Base-by-base conservation (phyloP, 2,888 invertebrate genomes). In the Caenorhabditis angaria region DNA sequence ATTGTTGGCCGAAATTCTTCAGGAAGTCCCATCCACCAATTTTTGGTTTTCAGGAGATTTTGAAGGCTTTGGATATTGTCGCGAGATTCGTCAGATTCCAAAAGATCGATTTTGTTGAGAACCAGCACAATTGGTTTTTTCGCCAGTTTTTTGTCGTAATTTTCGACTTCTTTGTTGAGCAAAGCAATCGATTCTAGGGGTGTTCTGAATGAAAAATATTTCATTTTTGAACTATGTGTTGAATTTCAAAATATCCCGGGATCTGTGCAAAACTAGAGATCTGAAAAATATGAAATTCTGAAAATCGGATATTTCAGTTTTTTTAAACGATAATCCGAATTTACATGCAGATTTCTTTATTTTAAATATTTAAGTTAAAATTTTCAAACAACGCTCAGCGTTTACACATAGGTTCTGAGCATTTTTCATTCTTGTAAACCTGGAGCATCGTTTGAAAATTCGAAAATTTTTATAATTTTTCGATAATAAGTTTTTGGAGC, bases 171-270 rank as follows among this genome's bases (percentile, higher is more conserved):
- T 12, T 57, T 59, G 35, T 84, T 85, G 18, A 85, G 58, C 14
- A 85, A 60, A 5, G 81, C 83, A 20, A 85, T 71, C 6, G 81
- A 75, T 72, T 85, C 85, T 3, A 85, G 51, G 0, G 83, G 77
- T 18, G 54, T 70, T 62, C 85, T 84, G 51, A 67, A n/a, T n/a
- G n/a, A n/a, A n/a, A n/a, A n/a, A n/a, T n/a, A n/a, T n/a, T n/a
- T n/a, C n/a, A n/a, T n/a, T n/a, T n/a, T n/a, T n/a, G n/a, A 79
- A 61, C 56, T 18, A 18, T 60, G 1, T 51, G 2, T 18, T 57
- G 18, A 24, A 6, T 47, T 59, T 29, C 20, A 27, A 4, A 32
- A 20, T 22, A 8, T 32, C 12, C 32, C 12, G 5, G 32, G 5
- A 8, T 32, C 12, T 8, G 12, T 5, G 32, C 27, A n/a, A 28